These are phyloP conservation scores for Drosophila conformis DNA, from an alignment of 2,888 invertebrate genomes.

Conservation along the genomic window DNA sequence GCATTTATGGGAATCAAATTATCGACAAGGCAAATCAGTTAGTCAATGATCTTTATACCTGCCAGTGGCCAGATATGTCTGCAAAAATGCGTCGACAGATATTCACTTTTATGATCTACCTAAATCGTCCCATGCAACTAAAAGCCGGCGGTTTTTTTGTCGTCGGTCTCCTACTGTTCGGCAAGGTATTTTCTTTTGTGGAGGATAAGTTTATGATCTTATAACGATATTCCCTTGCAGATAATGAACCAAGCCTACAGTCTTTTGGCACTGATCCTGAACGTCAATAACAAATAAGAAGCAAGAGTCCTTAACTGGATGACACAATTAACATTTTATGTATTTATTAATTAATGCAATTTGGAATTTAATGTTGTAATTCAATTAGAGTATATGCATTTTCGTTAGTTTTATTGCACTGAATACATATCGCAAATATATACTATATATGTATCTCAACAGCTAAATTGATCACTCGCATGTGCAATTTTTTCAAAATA, in stretches of 20 bases:
- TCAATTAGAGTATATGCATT: conserved; percentile 1
- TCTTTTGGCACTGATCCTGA: conserved; percentile 58
- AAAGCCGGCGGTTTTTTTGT: conserved; percentile 23
- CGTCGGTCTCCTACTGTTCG: conserved; percentile 28
- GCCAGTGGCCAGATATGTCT: conserved; percentile 55
- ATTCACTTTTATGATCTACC: conserved; percentile 43
- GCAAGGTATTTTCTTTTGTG: conserved; percentile 10
- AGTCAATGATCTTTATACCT: conserved; percentile 35
- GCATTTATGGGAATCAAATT: conserved; percentile 55
- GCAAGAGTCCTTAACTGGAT: background rate
- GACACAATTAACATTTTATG: background rate
- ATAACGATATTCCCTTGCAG: conserved; percentile 34
- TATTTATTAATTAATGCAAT: background rate
- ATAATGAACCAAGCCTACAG: conserved; percentile 64
- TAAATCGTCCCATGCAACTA: conserved; percentile 45
- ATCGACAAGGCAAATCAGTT: conserved; percentile 37
- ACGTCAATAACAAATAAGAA: conserved; percentile 38
- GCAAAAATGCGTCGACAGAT: conserved; percentile 42
- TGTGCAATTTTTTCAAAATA: too few relatives aligned
- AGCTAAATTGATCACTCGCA: background rate
- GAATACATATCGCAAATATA: background rate
- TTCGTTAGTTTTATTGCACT: background rate
- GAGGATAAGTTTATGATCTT: background rate
- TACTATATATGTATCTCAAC: background rate
- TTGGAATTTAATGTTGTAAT: background rate